These are phyloP conservation scores for Polyploca ridens DNA, from an alignment of 2,888 invertebrate species.

Conservation along the genomic window DNA sequence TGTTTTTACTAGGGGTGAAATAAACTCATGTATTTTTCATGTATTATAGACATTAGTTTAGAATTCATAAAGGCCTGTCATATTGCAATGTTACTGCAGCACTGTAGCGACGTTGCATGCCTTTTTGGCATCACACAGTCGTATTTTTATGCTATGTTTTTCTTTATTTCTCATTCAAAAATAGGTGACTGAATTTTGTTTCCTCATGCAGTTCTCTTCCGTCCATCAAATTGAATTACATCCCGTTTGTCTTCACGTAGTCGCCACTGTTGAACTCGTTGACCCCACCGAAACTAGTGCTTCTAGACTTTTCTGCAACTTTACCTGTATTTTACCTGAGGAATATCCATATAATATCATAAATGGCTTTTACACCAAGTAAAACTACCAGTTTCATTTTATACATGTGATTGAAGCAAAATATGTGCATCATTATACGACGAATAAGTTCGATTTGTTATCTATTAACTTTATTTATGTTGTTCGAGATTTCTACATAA, in stretches of 20 bases:
- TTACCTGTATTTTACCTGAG: background rate
- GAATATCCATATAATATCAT: slow-evolving; percentile 2
- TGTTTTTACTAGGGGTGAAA: too few species aligned
- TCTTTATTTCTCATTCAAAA: background rate
- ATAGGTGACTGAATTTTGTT: background rate
- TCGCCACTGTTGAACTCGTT: background rate
- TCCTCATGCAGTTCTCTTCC: background rate
- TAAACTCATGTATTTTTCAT: too few species aligned
- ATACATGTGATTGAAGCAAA: background rate
- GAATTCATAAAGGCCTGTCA: too few species aligned
- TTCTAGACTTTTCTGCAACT: background rate
- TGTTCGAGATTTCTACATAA: too few species aligned
- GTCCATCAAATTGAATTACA: slow-evolving; percentile 3
- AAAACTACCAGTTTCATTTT: slow-evolving; percentile 14
- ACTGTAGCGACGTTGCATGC: too few species aligned
- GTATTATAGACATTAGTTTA: too few species aligned
- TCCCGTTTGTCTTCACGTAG: slow-evolving; percentile 3
- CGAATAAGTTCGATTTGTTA: background rate
- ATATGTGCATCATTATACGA: background rate
- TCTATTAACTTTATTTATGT: background rate
- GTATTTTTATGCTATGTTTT: background rate
- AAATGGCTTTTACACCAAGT: slow-evolving; percentile 18
- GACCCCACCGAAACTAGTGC: background rate
- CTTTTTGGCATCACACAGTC: background rate
- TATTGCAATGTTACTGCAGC: too few species aligned